phyloP scores from a whole-genome alignment of 2,797 vertebrate genomes.

The Hylomyscus alleni region DNA sequence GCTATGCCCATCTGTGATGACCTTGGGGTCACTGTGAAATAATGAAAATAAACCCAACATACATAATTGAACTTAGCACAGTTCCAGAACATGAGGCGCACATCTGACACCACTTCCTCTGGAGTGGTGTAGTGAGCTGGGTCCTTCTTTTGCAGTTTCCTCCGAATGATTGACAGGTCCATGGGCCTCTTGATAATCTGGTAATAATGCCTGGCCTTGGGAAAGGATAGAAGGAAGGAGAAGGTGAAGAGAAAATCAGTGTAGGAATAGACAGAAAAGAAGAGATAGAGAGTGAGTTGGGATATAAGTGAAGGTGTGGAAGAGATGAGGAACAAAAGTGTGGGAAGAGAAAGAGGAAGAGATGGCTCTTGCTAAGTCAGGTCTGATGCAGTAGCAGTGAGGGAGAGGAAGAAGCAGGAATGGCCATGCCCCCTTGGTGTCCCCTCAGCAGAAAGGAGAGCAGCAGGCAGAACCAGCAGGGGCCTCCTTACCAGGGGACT shows the following conservation, averaged over 20 bases:
- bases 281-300: not conserved
- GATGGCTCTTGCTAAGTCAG: not conserved
- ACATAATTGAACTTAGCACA: conserved; percentile 99
- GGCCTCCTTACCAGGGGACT: conserved; percentile 95
- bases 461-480: not conserved
- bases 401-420: too few relatives aligned
- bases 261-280: conserved; percentile 5
- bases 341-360: not conserved
- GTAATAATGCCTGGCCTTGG: conserved; percentile 98
- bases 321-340: not conserved
- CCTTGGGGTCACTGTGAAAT: conserved; percentile 23
- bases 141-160: conserved; percentile 93
- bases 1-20: not conserved
- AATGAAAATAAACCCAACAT: conserved; percentile 85
- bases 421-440: not conserved
- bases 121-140: conserved; percentile 92
- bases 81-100: conserved; percentile 98
- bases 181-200: conserved; percentile 99
- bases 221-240: conserved; percentile 27
- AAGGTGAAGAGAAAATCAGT: not conserved
- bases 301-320: not conserved
- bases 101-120: conserved; percentile 95
- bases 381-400: not conserved
- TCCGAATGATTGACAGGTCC: conserved; percentile 96
- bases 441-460: not conserved